phyloP scores from a whole-genome alignment of 2,888 invertebrate genomes.

The Diloba caeruleocephala region DNA sequence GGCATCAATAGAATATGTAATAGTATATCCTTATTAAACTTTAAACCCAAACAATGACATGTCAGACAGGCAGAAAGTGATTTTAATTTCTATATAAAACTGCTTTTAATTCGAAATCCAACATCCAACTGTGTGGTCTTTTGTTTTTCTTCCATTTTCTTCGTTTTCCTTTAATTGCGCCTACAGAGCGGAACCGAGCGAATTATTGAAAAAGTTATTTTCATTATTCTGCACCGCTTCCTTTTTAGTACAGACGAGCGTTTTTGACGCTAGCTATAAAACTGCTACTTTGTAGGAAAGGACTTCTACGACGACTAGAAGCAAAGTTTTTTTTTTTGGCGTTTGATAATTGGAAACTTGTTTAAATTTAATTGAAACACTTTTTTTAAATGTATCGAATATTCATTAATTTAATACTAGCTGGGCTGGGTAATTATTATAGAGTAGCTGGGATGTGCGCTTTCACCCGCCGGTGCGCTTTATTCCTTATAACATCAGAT shows the following conservation, averaged over 20 bases:
- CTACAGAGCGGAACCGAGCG: slow-evolving; percentile 69
- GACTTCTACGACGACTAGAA: neutral
- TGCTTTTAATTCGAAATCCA: slow-evolving; percentile 60
- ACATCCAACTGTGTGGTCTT: slow-evolving; percentile 56
- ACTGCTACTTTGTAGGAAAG: neutral
- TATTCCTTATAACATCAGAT: too few species aligned
- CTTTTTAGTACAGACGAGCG: slow-evolving; percentile 56
- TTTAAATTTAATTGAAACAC: too few species aligned
- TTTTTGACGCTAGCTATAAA: slow-evolving; percentile 10
- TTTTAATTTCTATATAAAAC: slow-evolving; percentile 60
- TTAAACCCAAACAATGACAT: slow-evolving; percentile 18
- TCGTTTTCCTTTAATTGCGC: slow-evolving; percentile 70
- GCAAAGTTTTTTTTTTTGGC: too few species aligned
- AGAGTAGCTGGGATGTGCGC: too few species aligned
- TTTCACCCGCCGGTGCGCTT: too few species aligned
- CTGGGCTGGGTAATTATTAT: too few species aligned
- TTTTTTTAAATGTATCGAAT: too few species aligned
- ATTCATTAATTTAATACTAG: too few species aligned
- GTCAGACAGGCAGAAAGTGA: slow-evolving; percentile 39
- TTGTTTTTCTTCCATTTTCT: slow-evolving; percentile 62
- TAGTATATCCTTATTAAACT: neutral
- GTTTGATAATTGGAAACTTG: neutral
- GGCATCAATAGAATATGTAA: too few species aligned
- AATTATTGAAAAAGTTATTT: slow-evolving; percentile 82
- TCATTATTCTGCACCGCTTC: slow-evolving; percentile 59